Base-by-base conservation (phyloP, 2,113 vertebrate species). In the Vanacampus margaritifer region DNA sequence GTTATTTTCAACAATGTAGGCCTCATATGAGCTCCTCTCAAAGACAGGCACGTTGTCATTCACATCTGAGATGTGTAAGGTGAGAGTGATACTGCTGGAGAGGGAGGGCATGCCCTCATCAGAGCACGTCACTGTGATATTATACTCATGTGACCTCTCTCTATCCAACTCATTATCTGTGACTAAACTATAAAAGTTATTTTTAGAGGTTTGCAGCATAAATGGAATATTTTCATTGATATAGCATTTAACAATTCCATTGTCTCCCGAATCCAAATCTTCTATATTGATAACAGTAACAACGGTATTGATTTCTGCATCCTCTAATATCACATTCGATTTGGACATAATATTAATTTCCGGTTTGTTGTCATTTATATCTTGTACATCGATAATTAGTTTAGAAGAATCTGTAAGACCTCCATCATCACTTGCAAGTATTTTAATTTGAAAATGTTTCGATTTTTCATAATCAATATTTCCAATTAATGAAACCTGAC, bases 111-210 rank as follows among this genome's bases (percentile, higher is more conserved):
- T 67, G 36, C 81, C 81, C 21, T 80, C 75, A 70, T 78, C 78
- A 59, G 78, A 78, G 6, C 74, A 80, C 0, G 26, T 78, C 48
- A 79, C 71, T 5, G 65, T 79, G 32, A 82, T 76, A 11, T 79
- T 81, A 67, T 75, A 81, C 19, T 78, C 6, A 13, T 59, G 58
- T 0, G 69, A 5, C 9, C 1, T 41, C 45, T 82, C 80, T 76
- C 76, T 41, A 26, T 82, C 76, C n/a, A 79, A 60, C 0, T 73
- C 72, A 54, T 72, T 71, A 3, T 84, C 85, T 60, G 90, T 94
- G 4, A 90, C 69, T 56, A 94, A 74, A 16, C 84, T 92, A 50
- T 92, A 93, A 39, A 92, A 93, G 28, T 84, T 89, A 21, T 76
- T 73, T 75, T 87, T 78, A 64, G 92, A 32, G 62, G 21, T 45